phyloP scores from a whole-genome alignment of 2,113 vertebrate species.

The Scopus umbretta region DNA sequence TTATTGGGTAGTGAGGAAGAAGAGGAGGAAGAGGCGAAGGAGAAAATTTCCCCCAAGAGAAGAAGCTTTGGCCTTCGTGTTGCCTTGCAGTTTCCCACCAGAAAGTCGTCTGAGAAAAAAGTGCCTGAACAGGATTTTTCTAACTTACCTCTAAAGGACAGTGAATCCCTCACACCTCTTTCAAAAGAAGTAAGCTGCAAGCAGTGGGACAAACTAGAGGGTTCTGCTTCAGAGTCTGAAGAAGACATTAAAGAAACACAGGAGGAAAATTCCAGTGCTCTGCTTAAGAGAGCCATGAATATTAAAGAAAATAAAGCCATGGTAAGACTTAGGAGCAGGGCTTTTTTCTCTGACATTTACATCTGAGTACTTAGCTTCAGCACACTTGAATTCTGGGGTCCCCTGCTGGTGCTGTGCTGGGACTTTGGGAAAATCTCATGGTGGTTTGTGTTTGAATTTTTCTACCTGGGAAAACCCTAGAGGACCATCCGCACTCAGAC shows the following conservation, averaged over 20 bases:
- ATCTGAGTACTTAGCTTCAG: neutral
- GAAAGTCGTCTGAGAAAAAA: conserved; percentile 65
- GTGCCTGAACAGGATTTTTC: conserved; percentile 39
- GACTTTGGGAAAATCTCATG: neutral
- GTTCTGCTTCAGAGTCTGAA: conserved; percentile 71
- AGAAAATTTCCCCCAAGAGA: conserved; percentile 57
- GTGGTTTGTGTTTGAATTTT: neutral
- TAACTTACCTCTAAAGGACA: conserved; percentile 23
- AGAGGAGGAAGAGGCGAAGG: conserved; percentile 34
- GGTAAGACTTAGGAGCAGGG: conserved; percentile 67
- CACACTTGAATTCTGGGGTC: neutral
- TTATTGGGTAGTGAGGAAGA: conserved; percentile 64
- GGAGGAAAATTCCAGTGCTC: conserved; percentile 67
- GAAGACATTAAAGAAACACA: conserved; percentile 63
- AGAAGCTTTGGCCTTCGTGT: conserved; percentile 83
- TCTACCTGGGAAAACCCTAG: neutral
- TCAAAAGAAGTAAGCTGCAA: conserved; percentile 46
- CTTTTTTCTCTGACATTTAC: neutral
- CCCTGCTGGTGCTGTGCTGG: neutral
- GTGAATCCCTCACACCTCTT: neutral
- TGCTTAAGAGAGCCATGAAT: conserved; percentile 87
- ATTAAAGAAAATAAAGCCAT: conserved; percentile 97
- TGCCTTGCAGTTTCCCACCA: conserved; percentile 87
- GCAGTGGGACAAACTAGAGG: neutral
- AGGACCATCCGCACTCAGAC: neutral